Evolutionary conservation across 2,888 invertebrate genomes (phyloP).

Genomic region (Nudaria mundana): DNA sequence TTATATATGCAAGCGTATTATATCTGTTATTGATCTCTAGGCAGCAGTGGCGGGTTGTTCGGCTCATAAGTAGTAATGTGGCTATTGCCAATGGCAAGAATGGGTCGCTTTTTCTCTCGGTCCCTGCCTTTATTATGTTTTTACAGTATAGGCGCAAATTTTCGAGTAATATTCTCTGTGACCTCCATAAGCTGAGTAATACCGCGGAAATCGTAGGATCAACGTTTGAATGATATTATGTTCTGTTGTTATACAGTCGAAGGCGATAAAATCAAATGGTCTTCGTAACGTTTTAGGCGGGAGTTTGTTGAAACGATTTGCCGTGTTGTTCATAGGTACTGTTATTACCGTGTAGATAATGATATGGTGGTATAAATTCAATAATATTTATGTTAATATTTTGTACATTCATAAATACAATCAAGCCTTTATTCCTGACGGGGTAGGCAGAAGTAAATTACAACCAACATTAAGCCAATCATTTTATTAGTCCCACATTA

Average conservation of each 20-base stretch:
- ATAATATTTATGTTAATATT: too few relatives aligned
- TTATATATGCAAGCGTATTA: constrained; percentile 20
- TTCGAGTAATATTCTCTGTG: constrained; percentile 31
- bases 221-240: constrained; percentile 38
- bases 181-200: constrained; percentile 45
- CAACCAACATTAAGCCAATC: too few relatives aligned
- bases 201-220: constrained; percentile 36
- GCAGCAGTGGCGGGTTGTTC: constrained; percentile 27
- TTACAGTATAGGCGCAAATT: constrained; percentile 40
- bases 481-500: too few relatives aligned
- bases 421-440: too few relatives aligned
- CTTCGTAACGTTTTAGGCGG: constrained; percentile 15
- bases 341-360: not conserved
- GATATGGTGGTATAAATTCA: too few relatives aligned
- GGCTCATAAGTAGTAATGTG: constrained; percentile 34
- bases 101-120: constrained; percentile 33
- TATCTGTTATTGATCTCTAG: constrained; percentile 34
- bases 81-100: constrained; percentile 41
- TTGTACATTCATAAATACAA: too few relatives aligned
- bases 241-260: constrained; percentile 22
- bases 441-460: too few relatives aligned
- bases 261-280: constrained; percentile 27
- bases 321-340: constrained; percentile 4
- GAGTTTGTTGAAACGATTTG: constrained; percentile 1
- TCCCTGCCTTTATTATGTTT: constrained; percentile 40